Evolutionary conservation across 1,140 invertebrate genomes (phyloP), one percentile per base, ranked within the genome.

Genomic region (Lepidostoma basale): DNA sequence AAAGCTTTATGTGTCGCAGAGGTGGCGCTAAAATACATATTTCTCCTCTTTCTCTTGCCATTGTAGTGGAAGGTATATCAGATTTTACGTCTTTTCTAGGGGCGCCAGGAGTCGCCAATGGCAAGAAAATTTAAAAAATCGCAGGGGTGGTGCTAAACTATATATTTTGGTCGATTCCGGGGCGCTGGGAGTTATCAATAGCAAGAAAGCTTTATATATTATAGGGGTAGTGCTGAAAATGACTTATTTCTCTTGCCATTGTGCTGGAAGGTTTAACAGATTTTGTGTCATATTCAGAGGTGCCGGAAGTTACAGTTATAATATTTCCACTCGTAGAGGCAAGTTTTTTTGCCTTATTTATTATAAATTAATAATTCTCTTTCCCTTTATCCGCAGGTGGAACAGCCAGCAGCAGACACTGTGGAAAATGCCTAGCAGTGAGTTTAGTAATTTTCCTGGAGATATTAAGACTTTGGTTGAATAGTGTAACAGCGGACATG

Each of bases 381-480:
- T 14, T 10, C 49, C 22, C 49, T 62, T 68, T 68, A 20, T 33
- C 59, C 56, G 26, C 52, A 69, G 68, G 62, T 58, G 68, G 68
- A 18, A 44, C 39, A 14, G 22, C 47, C 44, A 10, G 49, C 16
- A 49, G 16, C 25, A 16, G 23, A 20, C 33, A 22, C 45, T 20
- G 44, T 6, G 39, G 8, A 33, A 56, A 56, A 28, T 25, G 14
- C 5, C 36, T 69, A n/a, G 20, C 47, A 10, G 33, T 66, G 25
- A 47, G 28, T 52, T 52, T 42, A 22, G 9, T 70, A 18, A 16
- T 62, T 26, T 52, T 44, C 20, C 10, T 25, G 33, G 36, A 54
- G 30, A 63, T 56, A 69, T 69, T 69, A 69, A 69, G 64, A 49
- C 64, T 63, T 45, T 67, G 25, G 16, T 26, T 62, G 5, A 22